Evolutionary conservation across 1,140 invertebrate genomes (phyloP).

Genomic region (Ceratosolen fusciceps): DNA sequence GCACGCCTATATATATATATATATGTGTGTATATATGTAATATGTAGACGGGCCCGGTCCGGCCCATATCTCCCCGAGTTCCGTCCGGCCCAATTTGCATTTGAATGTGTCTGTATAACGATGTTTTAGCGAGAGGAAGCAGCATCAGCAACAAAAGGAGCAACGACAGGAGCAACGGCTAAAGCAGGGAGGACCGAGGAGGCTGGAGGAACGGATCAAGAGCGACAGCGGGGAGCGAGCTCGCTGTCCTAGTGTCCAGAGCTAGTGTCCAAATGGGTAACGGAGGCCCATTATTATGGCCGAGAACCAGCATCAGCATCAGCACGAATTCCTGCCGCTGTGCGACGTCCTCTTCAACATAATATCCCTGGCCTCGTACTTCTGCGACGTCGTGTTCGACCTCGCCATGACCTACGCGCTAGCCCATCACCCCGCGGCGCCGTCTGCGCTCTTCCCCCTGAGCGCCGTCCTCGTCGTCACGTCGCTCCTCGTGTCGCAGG

Average conservation of each 20-base stretch:
- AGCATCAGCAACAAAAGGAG: neutral
- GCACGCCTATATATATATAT: no score
- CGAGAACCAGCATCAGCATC: constrained; percentile 65
- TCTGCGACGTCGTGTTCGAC: constrained; percentile 92
- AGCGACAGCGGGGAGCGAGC: no score
- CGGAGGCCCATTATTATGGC: constrained; percentile 71
- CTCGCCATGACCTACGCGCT: constrained; percentile 87
- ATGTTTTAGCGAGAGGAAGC: neutral
- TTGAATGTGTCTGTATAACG: constrained; percentile 20
- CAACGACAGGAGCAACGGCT: neutral
- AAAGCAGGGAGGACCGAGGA: neutral
- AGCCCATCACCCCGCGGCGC: constrained; percentile 75
- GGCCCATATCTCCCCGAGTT: constrained; percentile 15
- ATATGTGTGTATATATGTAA: neutral
- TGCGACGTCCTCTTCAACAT: constrained; percentile 93
- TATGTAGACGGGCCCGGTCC: neutral
- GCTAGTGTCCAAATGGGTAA: constrained; percentile 66
- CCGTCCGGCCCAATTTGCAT: neutral
- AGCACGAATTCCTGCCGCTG: constrained; percentile 84
- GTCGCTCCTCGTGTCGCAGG: constrained; percentile 83
- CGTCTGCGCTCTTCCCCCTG: constrained; percentile 75
- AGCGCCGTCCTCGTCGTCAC: constrained; percentile 78
- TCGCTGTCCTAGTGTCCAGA: constrained; percentile 45
- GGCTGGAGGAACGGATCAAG: no score
- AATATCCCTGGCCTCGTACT: constrained; percentile 90